Base-by-base conservation (phyloP, 1,140 invertebrate genomes). In the Drosophila tristis region DNA sequence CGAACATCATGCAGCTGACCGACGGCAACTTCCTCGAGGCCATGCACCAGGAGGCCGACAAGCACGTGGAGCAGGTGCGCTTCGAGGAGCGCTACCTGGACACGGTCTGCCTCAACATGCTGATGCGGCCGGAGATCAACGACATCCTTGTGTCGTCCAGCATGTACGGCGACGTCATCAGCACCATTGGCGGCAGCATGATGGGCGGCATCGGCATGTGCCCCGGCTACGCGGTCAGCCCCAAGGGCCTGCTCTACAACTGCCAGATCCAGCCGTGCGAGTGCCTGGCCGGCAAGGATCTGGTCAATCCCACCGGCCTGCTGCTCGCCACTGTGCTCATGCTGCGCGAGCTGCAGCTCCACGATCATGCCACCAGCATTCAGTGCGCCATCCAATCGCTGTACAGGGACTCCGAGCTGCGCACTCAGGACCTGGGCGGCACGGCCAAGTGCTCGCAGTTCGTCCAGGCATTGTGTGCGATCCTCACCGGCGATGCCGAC, bases 51-150 rank as follows among this genome's bases (percentile, higher is more conserved):
- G 62, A 50, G 25, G 73, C 76, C 1, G n/a, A 25, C 2, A 58
- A 55, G 15, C 39, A 64, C 11, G n/a, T n/a, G 20, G 5, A 60
- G 0, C 13, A 54, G 0, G 2, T 73, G 0, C 1, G n/a, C 5
- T 80, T 80, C n/a, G 65, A 89, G 54, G 84, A 89, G 45, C 79
- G 76, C 13, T 89, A 90, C 23, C 62, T 89, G 75, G 84, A 89
- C 39, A 80, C 84, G 0, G 70, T 56, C 3, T 63, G 59, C 26
- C 15, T 78, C n/a, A 67, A 71, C 35, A 20, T 89, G 5, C 26
- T 89, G 0, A 63, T 78, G 72, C n/a, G 47, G 0, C 76, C 84
- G 1, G 43, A 74, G 0, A 9, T 3, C 7, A 45, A 39, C 16
- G 84, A 89, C 25, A 42, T 89, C 0, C 23, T 89, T 11, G 76